Conservation (phyloP, 2,113 vertebrate species). For the Epinephelus fuscoguttatus region DNA sequence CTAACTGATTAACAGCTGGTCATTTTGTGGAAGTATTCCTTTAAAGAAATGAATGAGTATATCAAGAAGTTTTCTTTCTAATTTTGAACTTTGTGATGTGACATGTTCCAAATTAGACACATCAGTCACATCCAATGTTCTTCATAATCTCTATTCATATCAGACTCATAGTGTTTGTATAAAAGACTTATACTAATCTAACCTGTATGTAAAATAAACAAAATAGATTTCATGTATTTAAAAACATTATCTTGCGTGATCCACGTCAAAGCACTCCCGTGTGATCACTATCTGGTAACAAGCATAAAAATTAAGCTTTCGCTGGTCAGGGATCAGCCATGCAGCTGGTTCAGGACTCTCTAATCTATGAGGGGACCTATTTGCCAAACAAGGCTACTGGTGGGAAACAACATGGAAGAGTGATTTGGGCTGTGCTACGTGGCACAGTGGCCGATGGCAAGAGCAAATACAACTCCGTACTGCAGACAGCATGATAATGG, state of each 20-base stretch:
- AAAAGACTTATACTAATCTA: not conserved
- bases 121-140: not conserved
- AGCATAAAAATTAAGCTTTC: conserved; percentile 36
- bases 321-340: conserved; percentile 38
- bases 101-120: not conserved
- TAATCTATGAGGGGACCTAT: conserved; percentile 59
- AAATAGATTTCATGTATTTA: not conserved
- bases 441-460: conserved; percentile 62
- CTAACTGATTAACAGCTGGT: too few species aligned
- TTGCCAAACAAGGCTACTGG: conserved; percentile 61
- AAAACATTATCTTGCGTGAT: conserved; percentile 13
- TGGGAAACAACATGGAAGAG: conserved; percentile 63
- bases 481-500: conserved; percentile 58
- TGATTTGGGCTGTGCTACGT: conserved; percentile 56
- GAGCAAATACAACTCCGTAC: conserved; percentile 57
- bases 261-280: conserved; percentile 16
- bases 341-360: conserved; percentile 37
- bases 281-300: conserved; percentile 41
- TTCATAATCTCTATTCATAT: not conserved
- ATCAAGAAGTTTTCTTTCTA: not conserved
- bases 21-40: too few species aligned
- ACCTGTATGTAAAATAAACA: not conserved
- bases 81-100: not conserved
- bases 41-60: too few species aligned
- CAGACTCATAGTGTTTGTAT: not conserved